Conservation (phyloP, 2,888 invertebrate species). For the Tricholauxania praeusta region DNA sequence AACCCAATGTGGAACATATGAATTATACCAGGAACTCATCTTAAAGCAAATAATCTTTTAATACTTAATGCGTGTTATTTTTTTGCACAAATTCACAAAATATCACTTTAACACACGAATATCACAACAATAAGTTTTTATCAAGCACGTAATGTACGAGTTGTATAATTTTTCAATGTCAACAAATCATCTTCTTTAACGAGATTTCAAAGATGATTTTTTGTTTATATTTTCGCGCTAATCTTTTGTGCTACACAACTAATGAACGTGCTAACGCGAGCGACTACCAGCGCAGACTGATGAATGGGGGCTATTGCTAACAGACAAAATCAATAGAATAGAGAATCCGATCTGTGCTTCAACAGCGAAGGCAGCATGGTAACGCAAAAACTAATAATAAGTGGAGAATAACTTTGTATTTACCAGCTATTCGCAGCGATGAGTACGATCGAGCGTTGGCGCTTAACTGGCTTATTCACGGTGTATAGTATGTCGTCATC, state of each 20-base stretch:
- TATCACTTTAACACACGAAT: neutral
- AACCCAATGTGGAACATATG: slow-evolving; percentile 61
- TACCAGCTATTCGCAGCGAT: too few species aligned
- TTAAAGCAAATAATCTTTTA: neutral
- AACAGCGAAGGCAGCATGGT: neutral
- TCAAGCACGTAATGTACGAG: too few species aligned
- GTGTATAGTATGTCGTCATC: slow-evolving; percentile 22
- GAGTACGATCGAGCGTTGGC: neutral
- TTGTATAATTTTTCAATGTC: neutral
- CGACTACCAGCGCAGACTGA: slow-evolving; percentile 25
- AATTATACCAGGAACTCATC: slow-evolving; percentile 60
- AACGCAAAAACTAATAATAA: slow-evolving; percentile 9
- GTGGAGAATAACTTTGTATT: too few species aligned
- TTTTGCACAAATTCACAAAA: neutral
- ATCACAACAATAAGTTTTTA: too few species aligned
- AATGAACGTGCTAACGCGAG: slow-evolving; percentile 1
- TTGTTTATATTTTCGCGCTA: neutral
- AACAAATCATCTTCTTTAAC: neutral
- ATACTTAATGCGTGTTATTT: neutral
- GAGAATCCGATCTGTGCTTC: neutral
- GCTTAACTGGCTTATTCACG: neutral
- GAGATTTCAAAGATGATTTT: slow-evolving; percentile 2
- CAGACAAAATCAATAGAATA: neutral
- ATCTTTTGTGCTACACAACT: neutral
- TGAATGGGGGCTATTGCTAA: neutral